phyloP scores from a whole-genome alignment of 1,140 invertebrate species.

The Eupristina koningsbergeri region DNA sequence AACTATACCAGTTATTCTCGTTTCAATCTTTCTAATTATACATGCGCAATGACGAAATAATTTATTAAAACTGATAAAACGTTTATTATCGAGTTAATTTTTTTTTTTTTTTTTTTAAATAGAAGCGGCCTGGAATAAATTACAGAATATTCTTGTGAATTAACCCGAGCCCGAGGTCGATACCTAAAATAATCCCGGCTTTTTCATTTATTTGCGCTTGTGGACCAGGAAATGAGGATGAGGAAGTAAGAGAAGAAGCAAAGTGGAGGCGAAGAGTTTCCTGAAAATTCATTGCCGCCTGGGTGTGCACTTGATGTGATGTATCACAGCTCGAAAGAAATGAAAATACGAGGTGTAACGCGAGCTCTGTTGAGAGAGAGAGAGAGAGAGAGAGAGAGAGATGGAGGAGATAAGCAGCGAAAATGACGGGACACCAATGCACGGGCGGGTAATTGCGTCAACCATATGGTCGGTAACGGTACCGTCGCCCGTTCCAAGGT shows the following conservation, averaged over 20 bases:
- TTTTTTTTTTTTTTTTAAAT: no score
- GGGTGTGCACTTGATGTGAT: background rate
- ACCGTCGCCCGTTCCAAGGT: constrained; percentile 24
- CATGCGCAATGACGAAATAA: no score
- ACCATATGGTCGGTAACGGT: constrained; percentile 32
- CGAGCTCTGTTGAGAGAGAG: background rate
- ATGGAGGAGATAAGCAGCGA: constrained; percentile 4
- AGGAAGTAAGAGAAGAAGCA: background rate
- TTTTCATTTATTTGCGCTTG: background rate
- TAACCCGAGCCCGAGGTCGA: no score
- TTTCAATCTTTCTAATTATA: no score
- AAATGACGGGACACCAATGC: background rate
- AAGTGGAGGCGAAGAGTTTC: background rate
- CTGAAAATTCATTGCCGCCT: background rate
- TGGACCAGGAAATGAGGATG: background rate
- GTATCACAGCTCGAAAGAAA: background rate
- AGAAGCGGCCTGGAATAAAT: no score
- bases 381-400: background rate
- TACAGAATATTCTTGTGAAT: no score
- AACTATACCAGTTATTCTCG: no score
- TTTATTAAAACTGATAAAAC: no score
- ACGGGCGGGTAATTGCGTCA: constrained; percentile 7
- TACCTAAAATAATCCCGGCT: no score
- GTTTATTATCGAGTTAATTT: no score
- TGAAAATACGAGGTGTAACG: background rate